Evolutionary conservation across 2,113 vertebrate genomes (phyloP).

Genomic region (Oenanthe melanoleuca): DNA sequence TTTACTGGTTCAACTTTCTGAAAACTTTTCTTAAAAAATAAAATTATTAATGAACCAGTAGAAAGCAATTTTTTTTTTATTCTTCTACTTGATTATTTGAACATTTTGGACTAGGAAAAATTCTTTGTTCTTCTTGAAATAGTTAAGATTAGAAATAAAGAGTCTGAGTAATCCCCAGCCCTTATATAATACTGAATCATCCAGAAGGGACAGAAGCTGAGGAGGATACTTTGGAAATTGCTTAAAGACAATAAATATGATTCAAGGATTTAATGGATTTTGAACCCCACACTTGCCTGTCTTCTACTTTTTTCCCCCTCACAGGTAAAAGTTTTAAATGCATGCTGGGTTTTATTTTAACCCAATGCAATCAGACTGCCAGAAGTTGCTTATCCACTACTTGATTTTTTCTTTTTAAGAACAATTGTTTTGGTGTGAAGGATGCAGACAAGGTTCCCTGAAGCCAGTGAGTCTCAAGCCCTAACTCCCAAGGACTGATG

Average conservation of each 20-base stretch:
- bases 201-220: neutral
- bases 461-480: neutral
- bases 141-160: neutral
- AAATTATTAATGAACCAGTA: neutral
- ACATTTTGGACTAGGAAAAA: neutral
- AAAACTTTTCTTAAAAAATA: fast-evolving
- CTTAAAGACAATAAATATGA: neutral
- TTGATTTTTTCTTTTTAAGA: neutral
- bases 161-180: neutral
- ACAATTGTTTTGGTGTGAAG: neutral
- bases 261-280: neutral
- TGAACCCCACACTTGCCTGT: neutral
- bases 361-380: neutral
- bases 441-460: neutral
- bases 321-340: neutral
- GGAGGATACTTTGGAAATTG: neutral
- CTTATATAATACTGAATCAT: neutral
- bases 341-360: neutral
- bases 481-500: fast-evolving
- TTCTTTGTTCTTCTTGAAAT: neutral
- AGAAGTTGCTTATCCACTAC: neutral
- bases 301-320: neutral
- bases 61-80: neutral
- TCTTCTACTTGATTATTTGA: neutral
- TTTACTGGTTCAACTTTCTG: neutral